Conservation (phyloP, 2,113 vertebrate species). For the Anthoscopus minutus region DNA sequence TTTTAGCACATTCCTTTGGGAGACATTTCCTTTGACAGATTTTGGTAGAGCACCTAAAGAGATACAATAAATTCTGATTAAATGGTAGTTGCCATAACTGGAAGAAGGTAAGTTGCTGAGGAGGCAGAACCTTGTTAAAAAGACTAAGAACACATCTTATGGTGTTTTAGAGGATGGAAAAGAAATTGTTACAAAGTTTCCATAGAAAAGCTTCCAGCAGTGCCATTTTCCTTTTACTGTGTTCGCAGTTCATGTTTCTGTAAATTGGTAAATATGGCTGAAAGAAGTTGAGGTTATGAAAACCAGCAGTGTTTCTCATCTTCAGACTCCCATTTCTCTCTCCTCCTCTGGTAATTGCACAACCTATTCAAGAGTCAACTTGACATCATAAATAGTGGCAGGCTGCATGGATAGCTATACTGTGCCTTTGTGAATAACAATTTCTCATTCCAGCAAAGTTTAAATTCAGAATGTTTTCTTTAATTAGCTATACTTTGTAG, state of each 20-base stretch:
- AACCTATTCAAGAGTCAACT: neutral
- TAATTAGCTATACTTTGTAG: neutral
- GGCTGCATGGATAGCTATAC: neutral
- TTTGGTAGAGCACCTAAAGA: neutral
- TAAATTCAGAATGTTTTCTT: neutral
- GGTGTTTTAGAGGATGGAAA: neutral
- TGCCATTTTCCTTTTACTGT: neutral
- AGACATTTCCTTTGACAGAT: neutral
- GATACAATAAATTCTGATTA: neutral
- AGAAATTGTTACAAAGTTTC: neutral
- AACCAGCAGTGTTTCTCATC: neutral
- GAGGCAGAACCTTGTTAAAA: neutral
- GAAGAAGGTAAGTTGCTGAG: neutral
- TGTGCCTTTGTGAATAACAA: neutral
- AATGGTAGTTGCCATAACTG: neutral
- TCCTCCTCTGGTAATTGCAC: neutral
- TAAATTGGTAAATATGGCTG: neutral
- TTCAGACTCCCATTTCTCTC: neutral
- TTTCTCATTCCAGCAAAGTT: neutral
- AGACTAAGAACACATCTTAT: neutral
- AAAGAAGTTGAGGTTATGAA: slow-evolving; percentile 22
- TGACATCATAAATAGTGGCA: neutral
- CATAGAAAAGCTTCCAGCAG: neutral
- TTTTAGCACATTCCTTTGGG: neutral
- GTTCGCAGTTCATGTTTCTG: neutral